Base-by-base conservation (phyloP, 2,888 invertebrate species). In the Pristionchus entomophagus region DNA sequence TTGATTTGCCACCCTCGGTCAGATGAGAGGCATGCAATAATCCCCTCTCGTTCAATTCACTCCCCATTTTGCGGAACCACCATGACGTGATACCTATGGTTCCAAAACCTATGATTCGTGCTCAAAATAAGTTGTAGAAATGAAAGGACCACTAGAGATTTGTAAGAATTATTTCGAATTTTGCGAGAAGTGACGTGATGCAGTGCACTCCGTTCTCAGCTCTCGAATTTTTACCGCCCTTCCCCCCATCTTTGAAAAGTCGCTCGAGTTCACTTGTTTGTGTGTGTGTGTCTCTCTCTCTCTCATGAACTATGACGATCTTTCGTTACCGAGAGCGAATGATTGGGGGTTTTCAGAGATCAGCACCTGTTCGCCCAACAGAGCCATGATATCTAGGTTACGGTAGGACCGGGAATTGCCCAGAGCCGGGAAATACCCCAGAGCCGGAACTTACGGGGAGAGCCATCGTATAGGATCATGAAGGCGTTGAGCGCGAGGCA, bases 401-500 rank as follows among this genome's bases (percentile, higher is more conserved):
- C 59, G 6, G 45, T 14, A 41, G 26, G 8, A 5, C 41, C 73
- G 73, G 45, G 73, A 73, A 41, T 22, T 69, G n/a, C 17, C 38
- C 12, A 69, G 26, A n/a, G 26, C 59, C 59, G 45, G 45, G 6
- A 45, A 45, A 45, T 45, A 14, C 14, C n/a, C n/a, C 45, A 45
- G 45, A 26, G 51, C 45, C 10, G 49, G 84, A 29, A 94, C 96
- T 95, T 94, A 97, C 97, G 95, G 87, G 89, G 89, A 2, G 92
- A 92, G 86, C 99, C 99, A 94, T 98, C 97, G 91, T 96, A 96
- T 83, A 97, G 96, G 86, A 99, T 96, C 90, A 98, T 98, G 93
- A 99, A 96, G 17, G 97, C 95, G 94, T 99, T 99, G 90, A 98
- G 96, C 87, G 97, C 96, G 88, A 99, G 95, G 26, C 98, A 98